Evolutionary conservation across 2,888 invertebrate genomes (phyloP).

Genomic region (Tipula confusa): DNA sequence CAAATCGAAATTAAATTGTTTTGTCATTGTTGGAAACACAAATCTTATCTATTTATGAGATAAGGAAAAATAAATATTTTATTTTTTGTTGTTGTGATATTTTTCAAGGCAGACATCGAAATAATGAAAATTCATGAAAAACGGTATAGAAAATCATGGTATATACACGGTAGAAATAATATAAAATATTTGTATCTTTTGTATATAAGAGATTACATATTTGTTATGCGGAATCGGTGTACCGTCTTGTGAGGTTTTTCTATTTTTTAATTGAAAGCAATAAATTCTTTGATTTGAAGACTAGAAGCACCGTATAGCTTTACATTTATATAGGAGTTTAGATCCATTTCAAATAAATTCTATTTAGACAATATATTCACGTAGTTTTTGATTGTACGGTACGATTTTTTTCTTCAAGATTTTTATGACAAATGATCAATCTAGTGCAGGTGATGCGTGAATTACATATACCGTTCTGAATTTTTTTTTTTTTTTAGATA

Average conservation of each 20-base stretch:
- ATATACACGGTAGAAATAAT: neutral
- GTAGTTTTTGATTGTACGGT: neutral
- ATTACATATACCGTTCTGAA: conserved; percentile 27
- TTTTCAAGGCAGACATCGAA: neutral
- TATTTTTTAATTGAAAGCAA: conserved; percentile 1
- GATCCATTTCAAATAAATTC: conserved; percentile 25
- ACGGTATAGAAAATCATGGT: neutral
- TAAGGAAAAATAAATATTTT: neutral
- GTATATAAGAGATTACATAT: neutral
- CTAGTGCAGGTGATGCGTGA: conserved; percentile 33
- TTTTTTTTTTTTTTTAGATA: neutral
- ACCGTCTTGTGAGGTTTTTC: neutral
- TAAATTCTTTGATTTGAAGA: neutral
- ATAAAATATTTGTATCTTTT: neutral
- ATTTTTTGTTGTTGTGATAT: neutral
- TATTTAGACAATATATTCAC: conserved; percentile 20
- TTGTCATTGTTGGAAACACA: neutral
- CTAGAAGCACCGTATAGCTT: neutral
- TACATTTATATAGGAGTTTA: neutral
- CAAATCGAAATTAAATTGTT: conserved; percentile 16
- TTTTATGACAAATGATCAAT: conserved; percentile 34
- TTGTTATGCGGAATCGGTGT: neutral
- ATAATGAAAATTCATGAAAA: neutral
- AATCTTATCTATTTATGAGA: conserved; percentile 1
- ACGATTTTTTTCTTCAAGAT: neutral